Percentiles rank a stretch among this genome's conserved stretches.
Evolutionary conservation across 2,888 invertebrate species (phyloP).

Genomic region (Mycalesis mineus): DNA sequence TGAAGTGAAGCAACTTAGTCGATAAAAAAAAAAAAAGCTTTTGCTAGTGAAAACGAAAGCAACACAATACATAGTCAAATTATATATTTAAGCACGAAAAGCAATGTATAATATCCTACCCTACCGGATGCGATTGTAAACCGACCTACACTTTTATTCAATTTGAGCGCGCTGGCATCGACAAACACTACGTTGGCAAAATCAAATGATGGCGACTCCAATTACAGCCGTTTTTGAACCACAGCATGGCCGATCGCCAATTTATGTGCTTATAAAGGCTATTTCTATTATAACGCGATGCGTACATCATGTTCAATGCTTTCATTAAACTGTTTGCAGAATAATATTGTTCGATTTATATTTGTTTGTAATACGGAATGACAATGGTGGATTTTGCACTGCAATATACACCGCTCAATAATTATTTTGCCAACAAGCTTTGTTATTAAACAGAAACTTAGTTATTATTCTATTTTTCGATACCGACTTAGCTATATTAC

Average conservation of each 20-base stretch:
- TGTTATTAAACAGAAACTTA: too few species aligned
- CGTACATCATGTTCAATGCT: slow-evolving; percentile 27
- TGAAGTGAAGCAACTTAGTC: too few species aligned
- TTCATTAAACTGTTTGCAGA: slow-evolving; percentile 30
- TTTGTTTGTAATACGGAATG: slow-evolving; percentile 2
- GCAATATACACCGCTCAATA: not conserved
- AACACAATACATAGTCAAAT: too few species aligned
- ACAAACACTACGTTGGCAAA: slow-evolving; percentile 71
- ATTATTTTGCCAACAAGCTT: too few species aligned
- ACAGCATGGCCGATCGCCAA: slow-evolving; percentile 66
- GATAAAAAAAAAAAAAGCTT: too few species aligned
- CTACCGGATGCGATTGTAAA: slow-evolving; percentile 45
- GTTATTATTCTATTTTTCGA: too few species aligned
- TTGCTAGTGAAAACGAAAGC: too few species aligned
- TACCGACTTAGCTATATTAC: too few species aligned
- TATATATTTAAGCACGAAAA: too few species aligned
- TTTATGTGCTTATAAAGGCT: slow-evolving; percentile 54
- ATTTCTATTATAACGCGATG: slow-evolving; percentile 28
- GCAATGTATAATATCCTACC: slow-evolving; percentile 6
- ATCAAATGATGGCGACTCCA: slow-evolving; percentile 71
- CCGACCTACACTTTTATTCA: slow-evolving; percentile 63
- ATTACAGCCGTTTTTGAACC: slow-evolving; percentile 72
- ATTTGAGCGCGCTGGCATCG: slow-evolving; percentile 63
- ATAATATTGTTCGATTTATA: not conserved
- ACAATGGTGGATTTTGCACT: not conserved